phyloP scores from a whole-genome alignment of 2,113 vertebrate species.

The Pantherophis guttatus region DNA sequence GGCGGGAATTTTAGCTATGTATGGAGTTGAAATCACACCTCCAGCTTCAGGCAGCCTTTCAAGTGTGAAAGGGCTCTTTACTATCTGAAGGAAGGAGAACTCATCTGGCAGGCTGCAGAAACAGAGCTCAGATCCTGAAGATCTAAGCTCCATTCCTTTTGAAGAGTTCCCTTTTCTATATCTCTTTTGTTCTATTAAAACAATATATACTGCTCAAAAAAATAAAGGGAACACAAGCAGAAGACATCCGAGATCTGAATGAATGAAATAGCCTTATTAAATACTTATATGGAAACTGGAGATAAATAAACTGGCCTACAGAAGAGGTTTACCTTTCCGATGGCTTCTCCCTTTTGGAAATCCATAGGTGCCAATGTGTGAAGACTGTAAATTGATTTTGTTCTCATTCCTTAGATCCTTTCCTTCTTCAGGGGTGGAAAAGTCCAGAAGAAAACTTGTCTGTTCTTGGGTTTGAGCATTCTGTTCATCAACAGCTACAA shows the following conservation, averaged over 20 bases:
- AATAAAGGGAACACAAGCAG: too few relatives aligned
- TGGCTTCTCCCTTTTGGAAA: constrained; percentile 67
- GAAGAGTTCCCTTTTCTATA: not conserved
- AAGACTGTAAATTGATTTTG: constrained; percentile 71
- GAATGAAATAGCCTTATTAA: too few relatives aligned
- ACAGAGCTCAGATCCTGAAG: not conserved
- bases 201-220: too few relatives aligned
- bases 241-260: too few relatives aligned
- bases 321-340: constrained; percentile 76
- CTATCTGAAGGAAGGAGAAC: not conserved
- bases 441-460: constrained; percentile 73
- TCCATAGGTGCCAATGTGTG: constrained; percentile 68
- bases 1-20: not conserved
- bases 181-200: not conserved
- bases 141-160: not conserved
- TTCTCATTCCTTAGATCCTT: constrained; percentile 69
- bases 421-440: constrained; percentile 67
- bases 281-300: fast-evolving
- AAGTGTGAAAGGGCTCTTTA: not conserved
- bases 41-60: not conserved
- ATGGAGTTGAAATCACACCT: not conserved
- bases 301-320: not conserved
- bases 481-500: constrained; percentile 92
- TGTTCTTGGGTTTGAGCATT: constrained; percentile 89
- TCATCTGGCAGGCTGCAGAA: not conserved